Base-by-base conservation (phyloP, 2,113 vertebrate genomes). In the Camelus bactrianus region DNA sequence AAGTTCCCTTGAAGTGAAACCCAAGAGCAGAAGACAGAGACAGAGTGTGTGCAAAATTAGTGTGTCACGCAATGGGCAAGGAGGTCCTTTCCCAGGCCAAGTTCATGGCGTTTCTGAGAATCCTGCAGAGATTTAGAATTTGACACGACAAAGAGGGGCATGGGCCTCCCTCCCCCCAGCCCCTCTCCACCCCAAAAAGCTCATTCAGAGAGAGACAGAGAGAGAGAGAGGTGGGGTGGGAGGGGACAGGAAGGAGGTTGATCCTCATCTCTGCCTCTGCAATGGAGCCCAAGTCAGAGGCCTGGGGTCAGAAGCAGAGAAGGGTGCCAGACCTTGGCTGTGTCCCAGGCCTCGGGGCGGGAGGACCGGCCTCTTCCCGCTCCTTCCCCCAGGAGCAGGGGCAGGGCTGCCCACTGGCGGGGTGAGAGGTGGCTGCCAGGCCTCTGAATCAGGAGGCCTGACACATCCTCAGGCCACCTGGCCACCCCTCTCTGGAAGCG, bases 401-500 rank as follows among this genome's bases (percentile, higher is more conserved):
- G 42, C 28, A 12, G 86, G 52, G 48, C 48, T 48, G 28, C 20
- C 4, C 7, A 0, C 35, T 2, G 20, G n/a, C 2, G 1, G 62
- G 85, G 28, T 1, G 42, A 20, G 15, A 24, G 13, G 1, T 1
- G 14, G 28, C 38, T 1, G 24, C 22, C 5, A 16, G 30, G 8
- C 2, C 26, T 26, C 22, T 19, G 20, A 60, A 26, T 56, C 5
- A 4, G 56, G 15, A 64, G 54, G 64, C 2, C 2, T 14, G 56
- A 12, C 19, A 4, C 32, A 7, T 38, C 30, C 90, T 16, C 13
- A 22, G 67, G 81, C 56, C 20, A 9, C 50, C 62, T 89, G 30
- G 7, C 60, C 54, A 64, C 64, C 69, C 10, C 28, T 85, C 77
- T 95, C 64, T 30, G n/a, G 79, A 95, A 94, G 72, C 86, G 20